Evolutionary conservation across 1,140 invertebrate species (phyloP).

Genomic region (Drosophila nasuta): DNA sequence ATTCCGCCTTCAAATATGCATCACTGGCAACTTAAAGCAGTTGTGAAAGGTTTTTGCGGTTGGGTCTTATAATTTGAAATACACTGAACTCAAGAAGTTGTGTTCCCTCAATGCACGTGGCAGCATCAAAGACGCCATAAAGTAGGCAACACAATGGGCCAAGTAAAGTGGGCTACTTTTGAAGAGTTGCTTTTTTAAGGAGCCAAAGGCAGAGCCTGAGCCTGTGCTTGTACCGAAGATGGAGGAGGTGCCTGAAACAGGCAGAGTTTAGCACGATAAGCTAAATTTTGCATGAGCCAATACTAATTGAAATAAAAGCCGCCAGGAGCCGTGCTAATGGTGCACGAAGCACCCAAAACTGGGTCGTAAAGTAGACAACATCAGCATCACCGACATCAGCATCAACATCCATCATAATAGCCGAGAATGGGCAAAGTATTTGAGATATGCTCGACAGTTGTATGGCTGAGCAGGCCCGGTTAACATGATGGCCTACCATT

Average conservation of each 20-base stretch:
- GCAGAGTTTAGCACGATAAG: conserved; percentile 28
- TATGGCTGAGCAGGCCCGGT: conserved; percentile 22
- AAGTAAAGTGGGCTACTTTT: conserved; percentile 8
- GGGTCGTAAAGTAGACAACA: conserved; percentile 37
- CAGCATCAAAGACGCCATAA: conserved; percentile 38
- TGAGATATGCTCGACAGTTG: conserved; percentile 26
- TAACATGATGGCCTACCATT: conserved; percentile 16
- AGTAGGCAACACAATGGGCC: conserved; percentile 41
- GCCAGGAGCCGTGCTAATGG: conserved; percentile 63
- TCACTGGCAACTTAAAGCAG: conserved; percentile 17
- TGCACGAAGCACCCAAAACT: conserved; percentile 7
- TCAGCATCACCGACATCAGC: conserved; percentile 15
- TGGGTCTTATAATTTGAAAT: conserved; percentile 12
- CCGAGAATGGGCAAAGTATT: conserved; percentile 12
- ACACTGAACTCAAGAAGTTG: neutral
- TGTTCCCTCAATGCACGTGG: conserved; percentile 1
- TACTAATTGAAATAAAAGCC: conserved; percentile 79
- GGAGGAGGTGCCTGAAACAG: neutral
- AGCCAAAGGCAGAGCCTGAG: neutral
- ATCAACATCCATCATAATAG: conserved; percentile 46
- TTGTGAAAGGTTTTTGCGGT: conserved; percentile 18
- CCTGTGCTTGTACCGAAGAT: too few relatives aligned
- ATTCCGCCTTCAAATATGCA: conserved; percentile 24
- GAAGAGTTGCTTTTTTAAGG: conserved; percentile 24
- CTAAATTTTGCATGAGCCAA: conserved; percentile 63